Evolutionary conservation across 2,888 invertebrate genomes (phyloP).

Genomic region (Pristionchus mayeri): DNA sequence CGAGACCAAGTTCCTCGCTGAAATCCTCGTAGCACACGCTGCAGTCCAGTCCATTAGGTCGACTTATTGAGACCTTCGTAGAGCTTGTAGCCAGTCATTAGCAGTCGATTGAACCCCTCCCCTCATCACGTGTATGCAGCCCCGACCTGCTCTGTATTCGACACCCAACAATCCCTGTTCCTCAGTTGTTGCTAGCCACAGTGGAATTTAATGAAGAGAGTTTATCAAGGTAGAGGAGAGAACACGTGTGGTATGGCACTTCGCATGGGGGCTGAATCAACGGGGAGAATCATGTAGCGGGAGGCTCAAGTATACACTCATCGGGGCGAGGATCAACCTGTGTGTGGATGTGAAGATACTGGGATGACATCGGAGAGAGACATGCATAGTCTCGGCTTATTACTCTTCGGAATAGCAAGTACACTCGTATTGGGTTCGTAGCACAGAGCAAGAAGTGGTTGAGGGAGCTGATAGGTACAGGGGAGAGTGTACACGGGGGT

Average conservation of each 20-base stretch:
- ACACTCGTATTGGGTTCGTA: slow-evolving; percentile 1
- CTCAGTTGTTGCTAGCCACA: slow-evolving; percentile 34
- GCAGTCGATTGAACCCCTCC: too few species aligned
- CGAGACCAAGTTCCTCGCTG: slow-evolving; percentile 82
- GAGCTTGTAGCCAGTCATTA: neutral
- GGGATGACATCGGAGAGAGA: neutral
- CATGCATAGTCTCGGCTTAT: neutral
- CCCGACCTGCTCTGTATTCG: neutral
- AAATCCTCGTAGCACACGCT: slow-evolving; percentile 90
- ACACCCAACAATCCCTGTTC: neutral
- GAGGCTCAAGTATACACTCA: neutral
- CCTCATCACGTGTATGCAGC: slow-evolving; percentile 15
- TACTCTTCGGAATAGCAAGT: neutral
- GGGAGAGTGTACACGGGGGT: neutral
- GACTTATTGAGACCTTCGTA: slow-evolving; percentile 61
- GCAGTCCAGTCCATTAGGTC: slow-evolving; percentile 81
- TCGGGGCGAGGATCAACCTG: slow-evolving; percentile 15
- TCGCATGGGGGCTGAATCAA: neutral
- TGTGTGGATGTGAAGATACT: neutral
- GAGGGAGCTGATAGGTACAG: neutral
- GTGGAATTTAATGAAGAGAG: slow-evolving; percentile 18
- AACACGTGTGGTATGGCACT: slow-evolving; percentile 40
- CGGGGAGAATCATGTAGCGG: slow-evolving; percentile 9
- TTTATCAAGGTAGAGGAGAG: neutral
- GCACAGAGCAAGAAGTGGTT: neutral